A percentile compares a stretch with the other conserved stretches of the same genome.
phyloP scores from a whole-genome alignment of 2,888 invertebrate species.

The Dynastes tityus region DNA sequence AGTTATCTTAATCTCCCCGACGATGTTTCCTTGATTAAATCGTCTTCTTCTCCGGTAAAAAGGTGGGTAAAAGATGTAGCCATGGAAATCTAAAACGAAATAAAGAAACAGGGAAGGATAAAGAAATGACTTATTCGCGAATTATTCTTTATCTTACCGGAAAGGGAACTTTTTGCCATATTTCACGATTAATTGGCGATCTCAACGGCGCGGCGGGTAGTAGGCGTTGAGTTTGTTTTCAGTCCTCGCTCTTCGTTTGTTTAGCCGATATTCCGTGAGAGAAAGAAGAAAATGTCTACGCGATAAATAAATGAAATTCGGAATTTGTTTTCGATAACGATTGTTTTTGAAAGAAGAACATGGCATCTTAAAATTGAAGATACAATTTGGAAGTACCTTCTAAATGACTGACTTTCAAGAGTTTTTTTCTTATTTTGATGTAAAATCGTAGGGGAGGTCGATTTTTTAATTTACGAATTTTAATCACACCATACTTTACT shows the following conservation, averaged over 20 bases:
- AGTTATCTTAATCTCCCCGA: constrained; percentile 17
- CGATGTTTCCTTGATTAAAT: constrained; percentile 11
- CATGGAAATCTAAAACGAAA: neutral
- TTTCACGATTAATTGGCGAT: constrained; percentile 11
- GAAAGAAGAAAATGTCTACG: no score
- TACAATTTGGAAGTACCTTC: no score
- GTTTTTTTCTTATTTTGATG: no score
- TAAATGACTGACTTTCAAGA: no score
- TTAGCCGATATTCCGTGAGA: neutral
- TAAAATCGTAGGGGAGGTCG: no score
- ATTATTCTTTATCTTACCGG: constrained; percentile 4
- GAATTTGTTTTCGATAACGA: constrained; percentile 2
- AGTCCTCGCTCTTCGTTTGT: neutral
- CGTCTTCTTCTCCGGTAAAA: constrained; percentile 3
- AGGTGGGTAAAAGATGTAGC: neutral
- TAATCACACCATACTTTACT: no score
- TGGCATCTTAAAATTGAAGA: no score
- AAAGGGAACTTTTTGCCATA: constrained; percentile 1
- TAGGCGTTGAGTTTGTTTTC: no score
- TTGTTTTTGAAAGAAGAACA: no score
- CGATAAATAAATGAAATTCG: neutral
- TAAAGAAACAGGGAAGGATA: neutral
- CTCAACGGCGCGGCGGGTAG: neutral
- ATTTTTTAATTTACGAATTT: no score
- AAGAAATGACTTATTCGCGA: constrained; percentile 9